Evolutionary conservation across 2,113 vertebrate species (phyloP).

Genomic region (Gymnorhina tibicen): DNA sequence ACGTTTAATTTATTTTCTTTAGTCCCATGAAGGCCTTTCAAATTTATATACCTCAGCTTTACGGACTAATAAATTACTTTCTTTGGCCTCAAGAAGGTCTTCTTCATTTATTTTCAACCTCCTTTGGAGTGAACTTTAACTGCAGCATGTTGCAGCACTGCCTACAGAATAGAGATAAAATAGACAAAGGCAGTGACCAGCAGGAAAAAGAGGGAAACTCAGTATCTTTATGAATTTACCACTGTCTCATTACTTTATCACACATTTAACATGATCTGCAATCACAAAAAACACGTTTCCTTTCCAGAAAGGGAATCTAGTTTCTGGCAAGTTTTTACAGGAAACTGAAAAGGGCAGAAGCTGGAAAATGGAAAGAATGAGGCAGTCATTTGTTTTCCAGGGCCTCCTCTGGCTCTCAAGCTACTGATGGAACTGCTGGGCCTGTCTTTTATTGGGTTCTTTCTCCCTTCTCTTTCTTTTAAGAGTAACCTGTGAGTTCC

Average conservation of each 20-base stretch:
- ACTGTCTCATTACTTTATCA: not conserved
- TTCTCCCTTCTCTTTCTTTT: not conserved
- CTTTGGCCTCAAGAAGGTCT: conserved; percentile 54
- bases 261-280: not conserved
- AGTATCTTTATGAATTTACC: not conserved
- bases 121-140: conserved; percentile 34
- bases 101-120: conserved; percentile 70
- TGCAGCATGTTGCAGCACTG: not conserved
- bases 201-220: not conserved
- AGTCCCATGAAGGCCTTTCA: conserved; percentile 48
- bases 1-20: conserved; percentile 75
- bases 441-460: not conserved
- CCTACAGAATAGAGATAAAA: not conserved
- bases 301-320: not conserved
- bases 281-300: not conserved
- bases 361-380: not conserved
- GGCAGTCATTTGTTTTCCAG: not conserved
- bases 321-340: not conserved
- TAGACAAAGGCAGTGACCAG: not conserved
- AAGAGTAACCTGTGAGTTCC: not conserved
- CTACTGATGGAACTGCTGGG: not conserved
- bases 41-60: conserved; percentile 58
- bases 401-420: not conserved
- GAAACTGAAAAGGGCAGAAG: not conserved
- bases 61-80: conserved; percentile 71